These are phyloP conservation scores for Drosophila pseudotalamancana DNA, from an alignment of 2,888 invertebrate genomes.

Conservation along the genomic window DNA sequence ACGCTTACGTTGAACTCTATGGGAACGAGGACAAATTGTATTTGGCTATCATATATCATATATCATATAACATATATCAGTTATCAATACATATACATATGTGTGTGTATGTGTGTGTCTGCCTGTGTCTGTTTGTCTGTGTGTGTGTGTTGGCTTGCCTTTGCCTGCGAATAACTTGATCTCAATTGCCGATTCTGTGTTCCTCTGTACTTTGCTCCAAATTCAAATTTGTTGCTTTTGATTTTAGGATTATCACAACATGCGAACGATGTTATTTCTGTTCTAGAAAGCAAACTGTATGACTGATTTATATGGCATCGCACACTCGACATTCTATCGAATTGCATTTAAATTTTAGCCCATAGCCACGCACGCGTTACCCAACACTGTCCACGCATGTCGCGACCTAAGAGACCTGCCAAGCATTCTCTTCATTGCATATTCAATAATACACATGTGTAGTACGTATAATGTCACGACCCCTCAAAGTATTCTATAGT, in stretches of 20 bases:
- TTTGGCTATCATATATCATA: too few relatives aligned
- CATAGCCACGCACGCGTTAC: background rate
- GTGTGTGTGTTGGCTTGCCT: background rate
- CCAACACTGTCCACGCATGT: background rate
- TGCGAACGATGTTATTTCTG: conserved; percentile 30
- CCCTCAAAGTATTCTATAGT: too few relatives aligned
- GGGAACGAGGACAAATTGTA: background rate
- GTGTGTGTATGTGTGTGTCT: background rate
- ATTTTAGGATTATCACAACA: conserved; percentile 40
- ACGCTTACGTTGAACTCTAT: conserved; percentile 16
- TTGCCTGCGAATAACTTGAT: conserved; percentile 20
- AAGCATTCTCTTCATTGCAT: too few relatives aligned
- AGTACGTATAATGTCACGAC: too few relatives aligned
- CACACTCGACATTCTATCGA: conserved; percentile 17
- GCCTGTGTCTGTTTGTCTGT: background rate
- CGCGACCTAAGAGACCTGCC: too few relatives aligned
- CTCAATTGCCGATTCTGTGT: conserved; percentile 37
- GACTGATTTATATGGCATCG: conserved; percentile 18
- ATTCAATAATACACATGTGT: too few relatives aligned
- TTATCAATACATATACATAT: background rate
- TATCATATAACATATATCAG: too few relatives aligned
- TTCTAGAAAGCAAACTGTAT: conserved; percentile 13
- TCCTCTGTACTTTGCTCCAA: conserved; percentile 42
- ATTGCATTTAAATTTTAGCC: background rate
- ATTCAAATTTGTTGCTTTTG: conserved; percentile 38